These are phyloP conservation scores for Andinoacara biseriatus DNA, from an alignment of 2,113 vertebrate genomes.

Conservation along the genomic window DNA sequence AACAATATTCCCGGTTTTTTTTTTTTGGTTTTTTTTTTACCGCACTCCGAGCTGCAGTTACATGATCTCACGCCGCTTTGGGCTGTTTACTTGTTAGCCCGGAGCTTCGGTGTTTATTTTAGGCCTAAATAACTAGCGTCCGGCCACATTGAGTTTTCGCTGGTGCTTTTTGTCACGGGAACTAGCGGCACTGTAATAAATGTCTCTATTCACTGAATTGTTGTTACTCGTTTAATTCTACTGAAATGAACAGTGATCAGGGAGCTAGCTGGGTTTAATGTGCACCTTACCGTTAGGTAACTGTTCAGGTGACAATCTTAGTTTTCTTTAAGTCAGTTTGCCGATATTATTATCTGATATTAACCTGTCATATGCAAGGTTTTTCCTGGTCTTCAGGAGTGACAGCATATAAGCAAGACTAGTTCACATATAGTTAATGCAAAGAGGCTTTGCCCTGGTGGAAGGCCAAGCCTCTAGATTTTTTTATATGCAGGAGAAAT, in stretches of 20 bases:
- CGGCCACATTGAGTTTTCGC: not conserved
- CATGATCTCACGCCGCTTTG: not conserved
- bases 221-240: not conserved
- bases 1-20: not conserved
- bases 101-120: not conserved
- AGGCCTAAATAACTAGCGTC: conserved; percentile 3
- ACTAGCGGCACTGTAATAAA: not conserved
- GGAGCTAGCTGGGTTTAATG: not conserved
- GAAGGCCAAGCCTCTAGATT: not conserved
- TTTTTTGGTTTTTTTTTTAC: too few relatives aligned
- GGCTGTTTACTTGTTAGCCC: not conserved
- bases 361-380: not conserved
- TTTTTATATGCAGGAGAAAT: not conserved
- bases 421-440: not conserved
- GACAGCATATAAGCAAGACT: not conserved
- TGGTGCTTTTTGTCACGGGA: not conserved
- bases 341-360: not conserved
- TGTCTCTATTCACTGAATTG: too few relatives aligned
- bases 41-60: not conserved
- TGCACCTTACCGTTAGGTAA: not conserved
- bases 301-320: not conserved
- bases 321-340: not conserved
- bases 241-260: not conserved
- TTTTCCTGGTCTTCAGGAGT: too few relatives aligned
- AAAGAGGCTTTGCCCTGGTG: not conserved